Base-by-base conservation (phyloP, 37 sponge, comb jelly and placozoan genomes). In the Eunapius fragilis region DNA sequence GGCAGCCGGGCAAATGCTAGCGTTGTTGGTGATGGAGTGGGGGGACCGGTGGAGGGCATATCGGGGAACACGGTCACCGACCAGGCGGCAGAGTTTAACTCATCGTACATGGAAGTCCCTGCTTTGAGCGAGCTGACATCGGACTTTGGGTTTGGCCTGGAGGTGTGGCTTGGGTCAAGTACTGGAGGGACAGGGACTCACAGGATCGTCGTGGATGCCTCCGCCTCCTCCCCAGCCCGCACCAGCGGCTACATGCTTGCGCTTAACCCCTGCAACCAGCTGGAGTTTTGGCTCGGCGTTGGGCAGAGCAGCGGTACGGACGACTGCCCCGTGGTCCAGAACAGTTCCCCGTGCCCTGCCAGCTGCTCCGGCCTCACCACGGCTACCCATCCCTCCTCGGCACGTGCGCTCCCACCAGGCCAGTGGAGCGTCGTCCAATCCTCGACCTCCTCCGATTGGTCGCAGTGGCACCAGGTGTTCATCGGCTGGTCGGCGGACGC, bases 211-310 rank as follows among this genome's bases (percentile, higher is more conserved):
- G 26, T 88, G 19, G 82, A 34, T 45, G 76, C 19, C 26, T 25
- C 70, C 22, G 27, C 58, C 58, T 58, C 58, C 7, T 58, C 58
- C 1, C 58, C 58, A 45, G 47, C 47, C 4, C 7, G 47, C 19
- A 13, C 85, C 0, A n/a, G 68, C 2, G 96, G 96, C 1, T 96
- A 78, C 49, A 27, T 90, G 31, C 12, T 96, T 2, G 45, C 90
- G 71, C 48, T 96, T 2, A 93, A 93, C 58, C 93, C 93, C 3
- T 96, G 96, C 81, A 84, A 82, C 37, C 68, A 93, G 34, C 32
- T 87, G 22, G 96, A 96, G 71, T 78, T 90, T 34, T 96, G 96
- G 96, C 67, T 90, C 31, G 89, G 81, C 4, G 58, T 80, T 11
- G 89, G 92, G 1, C 48, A 34, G 2, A 76, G 30, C 30, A 31